Evolutionary conservation across 1,140 invertebrate species (phyloP), one percentile per base, ranked within the genome.

Genomic region (Drosophila prosaltans): DNA sequence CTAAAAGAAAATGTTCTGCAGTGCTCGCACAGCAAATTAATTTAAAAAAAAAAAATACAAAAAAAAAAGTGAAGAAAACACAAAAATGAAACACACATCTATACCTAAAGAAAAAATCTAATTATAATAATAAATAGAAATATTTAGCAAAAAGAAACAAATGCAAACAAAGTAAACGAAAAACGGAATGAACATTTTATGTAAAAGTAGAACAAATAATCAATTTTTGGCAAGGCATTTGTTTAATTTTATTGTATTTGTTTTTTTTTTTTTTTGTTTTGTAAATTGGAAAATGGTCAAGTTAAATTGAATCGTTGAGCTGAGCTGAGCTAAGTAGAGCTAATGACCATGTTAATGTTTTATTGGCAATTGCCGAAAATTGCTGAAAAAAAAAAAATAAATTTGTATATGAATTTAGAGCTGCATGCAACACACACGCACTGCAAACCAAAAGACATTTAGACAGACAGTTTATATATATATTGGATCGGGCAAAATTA

Each of bases 341-440:
- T 45, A 45, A 24, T 51, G 45, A 26, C 45, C 45, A 51, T 5
- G 24, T 26, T 43, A 51, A 51, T 51, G 45, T 51, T 51, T 48
- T 51, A 48, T 68, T 73, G 83, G 79, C 72, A 65, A 86, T 74
- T 86, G 82, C 82, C 81, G 82, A 86, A 88, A 65, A 88, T 86
- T 75, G 75, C 72, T 75, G 75, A 75, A 77, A n/a, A 32, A 59
- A 32, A 59, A 30, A 30, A 30, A 16, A 16, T 0, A 30, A 30
- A 36, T 59, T 88, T 88, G 84, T 89, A 80, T 64, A 78, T 74
- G 64, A 80, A 88, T 69, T 88, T 88, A 88, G 73, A 74, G 74
- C 81, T 80, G 80, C 72, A 74, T 68, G 82, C 84, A 69, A 63
- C 24, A 45, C 32, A 10, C 32, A 10, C 28, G 67, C 72, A 74